Evolutionary conservation across 2,113 vertebrate species (phyloP).

Genomic region (Fulmarus glacialis): DNA sequence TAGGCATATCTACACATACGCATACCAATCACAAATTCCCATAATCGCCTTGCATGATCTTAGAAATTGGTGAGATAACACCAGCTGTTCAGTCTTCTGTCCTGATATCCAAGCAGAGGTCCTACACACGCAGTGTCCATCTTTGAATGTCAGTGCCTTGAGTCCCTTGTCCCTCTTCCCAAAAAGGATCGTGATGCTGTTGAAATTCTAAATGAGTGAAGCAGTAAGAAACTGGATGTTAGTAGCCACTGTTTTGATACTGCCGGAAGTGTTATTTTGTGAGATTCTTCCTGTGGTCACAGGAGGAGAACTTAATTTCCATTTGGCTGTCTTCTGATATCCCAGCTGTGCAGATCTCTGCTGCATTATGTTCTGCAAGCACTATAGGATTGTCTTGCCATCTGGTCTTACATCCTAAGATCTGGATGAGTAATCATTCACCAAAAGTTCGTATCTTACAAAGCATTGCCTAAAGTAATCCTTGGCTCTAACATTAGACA

Average conservation of each 20-base stretch:
- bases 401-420: not conserved
- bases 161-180: not conserved
- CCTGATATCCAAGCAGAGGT: not conserved
- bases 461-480: not conserved
- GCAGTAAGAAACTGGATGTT: not conserved
- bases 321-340: not conserved
- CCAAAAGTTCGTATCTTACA: not conserved
- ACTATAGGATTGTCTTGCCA: not conserved
- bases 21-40: not conserved
- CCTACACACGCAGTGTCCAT: not conserved
- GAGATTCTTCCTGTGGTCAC: not conserved
- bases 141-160: not conserved
- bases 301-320: not conserved
- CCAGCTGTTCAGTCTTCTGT: not conserved
- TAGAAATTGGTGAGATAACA: not conserved
- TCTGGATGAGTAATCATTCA: not conserved
- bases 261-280: not conserved
- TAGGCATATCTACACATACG: not conserved
- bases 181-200: not conserved
- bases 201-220: not conserved
- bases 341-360: not conserved
- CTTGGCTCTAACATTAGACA: not conserved
- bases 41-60: not conserved
- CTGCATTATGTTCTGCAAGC: not conserved
- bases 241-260: not conserved